These are phyloP conservation scores for Lottia scabra DNA, from an alignment of 2,888 invertebrate genomes.

Conservation along the genomic window DNA sequence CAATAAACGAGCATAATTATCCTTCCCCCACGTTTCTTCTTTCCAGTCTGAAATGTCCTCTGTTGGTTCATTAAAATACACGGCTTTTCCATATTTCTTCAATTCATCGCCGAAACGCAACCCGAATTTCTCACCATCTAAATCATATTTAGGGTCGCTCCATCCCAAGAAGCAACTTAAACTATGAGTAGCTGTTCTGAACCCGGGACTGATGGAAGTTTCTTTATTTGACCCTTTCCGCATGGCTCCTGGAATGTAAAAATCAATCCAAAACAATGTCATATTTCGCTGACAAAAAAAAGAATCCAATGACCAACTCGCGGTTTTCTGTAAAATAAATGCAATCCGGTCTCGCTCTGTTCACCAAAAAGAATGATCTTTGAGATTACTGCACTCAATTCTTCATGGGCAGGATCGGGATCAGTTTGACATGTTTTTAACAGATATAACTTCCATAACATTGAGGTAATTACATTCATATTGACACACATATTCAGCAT, in stretches of 20 bases:
- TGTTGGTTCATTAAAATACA: slow-evolving; percentile 45
- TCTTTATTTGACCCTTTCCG: not conserved
- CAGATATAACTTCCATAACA: too few relatives aligned
- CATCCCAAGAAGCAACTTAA: not conserved
- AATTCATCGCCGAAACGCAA: not conserved
- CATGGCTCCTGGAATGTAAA: not conserved
- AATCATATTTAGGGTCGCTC: not conserved
- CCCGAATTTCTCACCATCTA: not conserved
- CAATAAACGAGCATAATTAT: slow-evolving; percentile 41
- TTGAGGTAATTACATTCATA: too few relatives aligned
- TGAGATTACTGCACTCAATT: too few relatives aligned
- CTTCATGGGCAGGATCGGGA: too few relatives aligned
- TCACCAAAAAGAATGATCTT: too few relatives aligned
- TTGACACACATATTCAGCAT: too few relatives aligned
- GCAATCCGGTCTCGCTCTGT: too few relatives aligned
- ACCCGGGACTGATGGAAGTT: slow-evolving; percentile 1
- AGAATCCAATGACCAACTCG: too few relatives aligned
- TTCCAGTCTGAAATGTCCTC: slow-evolving; percentile 44
- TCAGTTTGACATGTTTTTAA: too few relatives aligned
- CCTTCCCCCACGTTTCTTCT: slow-evolving; percentile 44
- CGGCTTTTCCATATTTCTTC: slow-evolving; percentile 32
- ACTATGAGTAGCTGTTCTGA: not conserved
- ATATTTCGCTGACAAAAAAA: too few relatives aligned
- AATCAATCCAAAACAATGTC: not conserved
- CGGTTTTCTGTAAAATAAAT: too few relatives aligned